A percentile compares a stretch with the other conserved stretches of the same genome.
phyloP scores from a whole-genome alignment of 2,113 vertebrate genomes.

The Hippocampus abdominalis region DNA sequence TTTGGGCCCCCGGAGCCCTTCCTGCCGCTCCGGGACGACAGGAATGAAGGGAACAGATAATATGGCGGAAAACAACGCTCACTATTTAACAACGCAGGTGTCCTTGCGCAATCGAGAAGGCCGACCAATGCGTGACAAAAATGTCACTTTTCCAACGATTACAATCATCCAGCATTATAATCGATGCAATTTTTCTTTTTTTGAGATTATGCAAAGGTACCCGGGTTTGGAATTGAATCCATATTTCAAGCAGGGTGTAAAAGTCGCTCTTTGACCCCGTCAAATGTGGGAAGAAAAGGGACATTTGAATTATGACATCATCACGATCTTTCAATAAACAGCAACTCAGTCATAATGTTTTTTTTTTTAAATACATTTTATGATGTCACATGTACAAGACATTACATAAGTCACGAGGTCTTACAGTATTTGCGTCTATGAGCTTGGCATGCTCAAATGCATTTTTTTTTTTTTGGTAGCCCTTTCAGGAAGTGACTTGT shows the following conservation, averaged over 20 bases:
- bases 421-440: slow-evolving; percentile 3
- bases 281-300: not conserved
- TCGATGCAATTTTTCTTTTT: not conserved
- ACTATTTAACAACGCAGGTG: not conserved
- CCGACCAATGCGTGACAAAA: not conserved
- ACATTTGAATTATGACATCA: not conserved
- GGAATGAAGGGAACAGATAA: slow-evolving; percentile 32
- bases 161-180: not conserved
- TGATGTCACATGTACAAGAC: not conserved
- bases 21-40: slow-evolving; percentile 6
- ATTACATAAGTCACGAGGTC: not conserved
- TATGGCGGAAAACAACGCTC: not conserved
- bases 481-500: slow-evolving; percentile 15
- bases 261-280: not conserved
- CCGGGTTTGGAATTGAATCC: not conserved
- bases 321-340: not conserved
- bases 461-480: slow-evolving; percentile 8
- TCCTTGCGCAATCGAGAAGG: not conserved
- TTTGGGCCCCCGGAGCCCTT: slow-evolving; percentile 21
- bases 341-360: not conserved
- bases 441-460: not conserved
- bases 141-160: not conserved
- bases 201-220: not conserved
- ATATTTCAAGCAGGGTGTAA: not conserved
- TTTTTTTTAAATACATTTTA: slow-evolving; percentile 1